A percentile compares a stretch with the other conserved stretches of the same genome.
phyloP scores from a whole-genome alignment of 2,113 vertebrate genomes.

The Spizaetus ornatus region DNA sequence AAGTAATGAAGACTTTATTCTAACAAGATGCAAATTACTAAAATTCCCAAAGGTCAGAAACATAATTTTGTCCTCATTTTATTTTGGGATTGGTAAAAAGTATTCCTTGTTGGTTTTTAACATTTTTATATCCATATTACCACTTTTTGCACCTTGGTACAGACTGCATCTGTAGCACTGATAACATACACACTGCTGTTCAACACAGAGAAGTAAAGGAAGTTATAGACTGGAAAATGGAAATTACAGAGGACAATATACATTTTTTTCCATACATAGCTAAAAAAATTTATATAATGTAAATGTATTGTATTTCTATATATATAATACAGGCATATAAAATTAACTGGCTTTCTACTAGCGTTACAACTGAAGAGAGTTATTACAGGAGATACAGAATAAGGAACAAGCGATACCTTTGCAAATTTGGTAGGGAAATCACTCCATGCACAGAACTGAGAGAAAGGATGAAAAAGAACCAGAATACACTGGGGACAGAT shows the following conservation, averaged over 20 bases:
- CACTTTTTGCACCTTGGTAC: not conserved
- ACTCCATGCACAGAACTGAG: not conserved
- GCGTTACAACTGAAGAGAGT: not conserved
- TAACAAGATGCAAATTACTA: not conserved
- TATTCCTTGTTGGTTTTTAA: not conserved
- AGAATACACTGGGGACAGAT: not conserved
- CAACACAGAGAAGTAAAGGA: not conserved
- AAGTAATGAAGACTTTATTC: not conserved
- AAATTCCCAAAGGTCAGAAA: not conserved
- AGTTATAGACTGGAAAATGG: not conserved
- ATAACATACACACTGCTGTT: not conserved
- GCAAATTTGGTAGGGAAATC: not conserved
- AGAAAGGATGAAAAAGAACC: not conserved
- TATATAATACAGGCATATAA: not conserved
- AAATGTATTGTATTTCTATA: not conserved
- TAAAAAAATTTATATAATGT: not conserved
- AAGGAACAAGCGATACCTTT: not conserved
- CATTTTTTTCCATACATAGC: not conserved
- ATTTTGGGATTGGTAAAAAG: not conserved
- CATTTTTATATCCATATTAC: not conserved
- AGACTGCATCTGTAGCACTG: not conserved
- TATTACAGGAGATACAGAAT: not conserved
- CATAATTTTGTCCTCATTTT: not conserved
- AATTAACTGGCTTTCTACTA: not conserved
- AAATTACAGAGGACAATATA: not conserved